A percentile compares a stretch with the other conserved stretches of the same genome.
These are phyloP conservation scores for Anastrepha ludens DNA, from an alignment of 1,140 invertebrate genomes.

Conservation along the genomic window DNA sequence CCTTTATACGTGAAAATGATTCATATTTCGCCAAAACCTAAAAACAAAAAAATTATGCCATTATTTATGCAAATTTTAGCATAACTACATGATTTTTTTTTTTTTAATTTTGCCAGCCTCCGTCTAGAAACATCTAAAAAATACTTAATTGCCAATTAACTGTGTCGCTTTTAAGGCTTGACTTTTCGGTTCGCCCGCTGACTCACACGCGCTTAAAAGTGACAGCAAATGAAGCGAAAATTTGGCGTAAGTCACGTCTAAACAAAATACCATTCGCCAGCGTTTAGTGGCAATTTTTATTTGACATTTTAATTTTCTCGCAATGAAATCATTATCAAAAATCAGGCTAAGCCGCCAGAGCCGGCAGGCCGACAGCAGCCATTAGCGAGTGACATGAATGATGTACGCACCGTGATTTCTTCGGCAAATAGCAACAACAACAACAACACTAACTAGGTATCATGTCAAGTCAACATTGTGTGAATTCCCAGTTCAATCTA, in stretches of 20 bases:
- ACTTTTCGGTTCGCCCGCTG: not conserved
- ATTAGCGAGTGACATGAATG: slow-evolving; percentile 12
- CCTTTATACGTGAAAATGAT: too few relatives aligned
- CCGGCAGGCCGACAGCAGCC: not conserved
- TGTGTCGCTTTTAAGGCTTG: not conserved
- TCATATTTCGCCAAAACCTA: too few relatives aligned
- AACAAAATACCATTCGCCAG: not conserved
- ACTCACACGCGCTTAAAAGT: not conserved
- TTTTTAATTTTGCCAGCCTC: not conserved
- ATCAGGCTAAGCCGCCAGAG: not conserved
- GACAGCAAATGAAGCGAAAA: not conserved
- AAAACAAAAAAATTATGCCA: not conserved
- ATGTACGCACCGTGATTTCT: slow-evolving; percentile 37
- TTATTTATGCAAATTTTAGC: not conserved
- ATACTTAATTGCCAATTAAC: not conserved
- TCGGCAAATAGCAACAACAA: not conserved
- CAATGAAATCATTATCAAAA: slow-evolving; percentile 26
- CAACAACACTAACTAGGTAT: not conserved
- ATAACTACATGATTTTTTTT: not conserved
- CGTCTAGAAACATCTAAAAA: not conserved
- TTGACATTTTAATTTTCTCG: slow-evolving; percentile 10
- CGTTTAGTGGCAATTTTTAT: slow-evolving; percentile 1
- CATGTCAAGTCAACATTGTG: not conserved
- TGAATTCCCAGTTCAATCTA: slow-evolving; percentile 32
- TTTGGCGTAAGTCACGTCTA: not conserved